Evolutionary conservation across 1,140 invertebrate genomes (phyloP).

Genomic region (Phymorhynchus buccinoides): DNA sequence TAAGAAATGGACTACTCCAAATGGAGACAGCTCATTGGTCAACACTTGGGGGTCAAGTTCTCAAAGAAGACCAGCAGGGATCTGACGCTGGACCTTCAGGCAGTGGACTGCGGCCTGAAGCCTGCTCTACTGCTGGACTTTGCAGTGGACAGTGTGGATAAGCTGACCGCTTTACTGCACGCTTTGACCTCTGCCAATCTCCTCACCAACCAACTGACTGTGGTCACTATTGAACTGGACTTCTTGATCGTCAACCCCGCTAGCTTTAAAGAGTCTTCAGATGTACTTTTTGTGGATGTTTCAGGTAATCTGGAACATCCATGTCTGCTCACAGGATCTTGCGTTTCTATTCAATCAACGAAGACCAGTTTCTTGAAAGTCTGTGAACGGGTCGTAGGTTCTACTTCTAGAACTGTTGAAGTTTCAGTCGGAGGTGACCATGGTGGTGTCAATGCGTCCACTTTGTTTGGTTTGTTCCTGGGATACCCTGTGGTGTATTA

Average conservation of each 20-base stretch:
- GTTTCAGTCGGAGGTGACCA: neutral
- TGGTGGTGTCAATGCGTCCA: conserved; percentile 8
- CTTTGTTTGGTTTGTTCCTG: conserved; percentile 31
- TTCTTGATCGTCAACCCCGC: conserved; percentile 14
- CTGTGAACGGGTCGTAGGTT: neutral
- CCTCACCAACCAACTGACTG: neutral
- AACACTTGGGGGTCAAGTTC: neutral
- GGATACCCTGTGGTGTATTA: conserved; percentile 36
- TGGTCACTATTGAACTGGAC: conserved; percentile 12
- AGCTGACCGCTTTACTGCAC: neutral
- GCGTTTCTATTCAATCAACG: neutral
- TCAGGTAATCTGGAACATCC: neutral
- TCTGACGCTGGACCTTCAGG: conserved; percentile 10
- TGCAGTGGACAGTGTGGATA: neutral
- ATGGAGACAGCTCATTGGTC: neutral
- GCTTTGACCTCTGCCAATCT: neutral
- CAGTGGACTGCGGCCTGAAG: conserved; percentile 30
- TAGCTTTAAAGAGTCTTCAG: neutral
- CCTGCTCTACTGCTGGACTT: conserved; percentile 33
- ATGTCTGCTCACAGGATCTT: neutral
- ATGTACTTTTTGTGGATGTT: conserved; percentile 9
- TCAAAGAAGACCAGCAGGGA: neutral
- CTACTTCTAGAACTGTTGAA: neutral
- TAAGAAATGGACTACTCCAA: neutral
- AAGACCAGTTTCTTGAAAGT: neutral